phyloP scores from a whole-genome alignment of 2,888 invertebrate genomes.

The Pyrochroa serraticornis region DNA sequence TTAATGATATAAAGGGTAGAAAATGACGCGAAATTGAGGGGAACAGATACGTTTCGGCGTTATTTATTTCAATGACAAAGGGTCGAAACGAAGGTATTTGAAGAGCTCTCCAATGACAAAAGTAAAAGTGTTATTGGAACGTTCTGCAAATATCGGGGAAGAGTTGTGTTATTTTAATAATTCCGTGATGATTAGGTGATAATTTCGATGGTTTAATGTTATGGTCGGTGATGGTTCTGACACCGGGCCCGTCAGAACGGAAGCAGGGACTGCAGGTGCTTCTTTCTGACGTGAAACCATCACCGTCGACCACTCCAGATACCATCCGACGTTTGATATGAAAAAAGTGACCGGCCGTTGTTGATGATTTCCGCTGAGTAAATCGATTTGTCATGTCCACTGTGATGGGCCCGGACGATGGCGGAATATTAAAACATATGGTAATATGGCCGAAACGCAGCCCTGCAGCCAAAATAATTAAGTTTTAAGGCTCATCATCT shows the following conservation, averaged over 20 bases:
- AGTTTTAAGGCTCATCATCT: not conserved
- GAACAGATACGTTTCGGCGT: constrained; percentile 38
- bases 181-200: not conserved
- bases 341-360: constrained; percentile 5
- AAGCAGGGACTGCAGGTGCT: constrained; percentile 9
- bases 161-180: not conserved
- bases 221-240: not conserved
- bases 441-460: too few relatives aligned
- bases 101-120: too few relatives aligned
- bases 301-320: constrained; percentile 1
- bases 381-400: not conserved
- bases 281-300: not conserved
- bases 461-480: too few relatives aligned
- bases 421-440: too few relatives aligned
- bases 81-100: too few relatives aligned
- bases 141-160: not conserved
- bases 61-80: too few relatives aligned
- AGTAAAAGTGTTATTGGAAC: too few relatives aligned
- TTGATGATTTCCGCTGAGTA: constrained; percentile 3
- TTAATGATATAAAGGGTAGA: constrained; percentile 46
- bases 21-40: constrained; percentile 52
- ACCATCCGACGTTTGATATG: not conserved
- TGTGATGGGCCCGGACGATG: too few relatives aligned
- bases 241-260: constrained; percentile 8
- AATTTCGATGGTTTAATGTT: too few relatives aligned